Base-by-base conservation (phyloP, 1,140 invertebrate genomes). In the Lordiphosa stackelbergi region DNA sequence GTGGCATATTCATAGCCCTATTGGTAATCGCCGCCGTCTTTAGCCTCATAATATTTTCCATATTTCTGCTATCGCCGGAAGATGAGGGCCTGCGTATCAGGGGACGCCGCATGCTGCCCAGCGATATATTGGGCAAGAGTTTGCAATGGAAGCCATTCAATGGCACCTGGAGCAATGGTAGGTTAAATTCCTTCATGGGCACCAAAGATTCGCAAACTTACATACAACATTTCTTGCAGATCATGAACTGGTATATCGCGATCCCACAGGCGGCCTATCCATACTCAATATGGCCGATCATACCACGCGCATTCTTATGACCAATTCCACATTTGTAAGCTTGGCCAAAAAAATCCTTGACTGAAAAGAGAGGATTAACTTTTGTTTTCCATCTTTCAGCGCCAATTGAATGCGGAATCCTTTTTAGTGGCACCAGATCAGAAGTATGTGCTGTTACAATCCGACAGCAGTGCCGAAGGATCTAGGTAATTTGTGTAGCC, bases 1-100 rank as follows among this genome's bases (percentile, higher is more conserved):
- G 94, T 24, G 95, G 96, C 9, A 96, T 97, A 59, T 91, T 94
- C 54, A 97, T 97, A 56, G 95, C 96, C 0, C 89, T 97, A 28
- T 88, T 97, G 53, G 96, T 97, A 22, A 97, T 97, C 58, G 90
- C 94, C 9, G 92, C 93, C 4, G 95, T 97, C 7, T 93, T 95
- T 64, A 93, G 93, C 12, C 91, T 97, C 62, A 96, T 97, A 36
- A 91, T 95, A 53, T 93, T 95, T 85, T 95, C 95, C 75, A 95
- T 97, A 72, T 92, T 96, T 12, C 90, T 97, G 38, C 91, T 96
- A 7, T 95, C 94, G 5, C 93, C 93, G 2, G 87, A 88, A 66
- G 93, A 93, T 65, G 91, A 93, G 66, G 93, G 92, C 0, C 91
- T 92, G 7, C 87, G 93, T 46, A 90, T 92, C 36, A 90, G 90